Base-by-base conservation (phyloP, 2,888 invertebrate species). In the Andrena hattorfiana region DNA sequence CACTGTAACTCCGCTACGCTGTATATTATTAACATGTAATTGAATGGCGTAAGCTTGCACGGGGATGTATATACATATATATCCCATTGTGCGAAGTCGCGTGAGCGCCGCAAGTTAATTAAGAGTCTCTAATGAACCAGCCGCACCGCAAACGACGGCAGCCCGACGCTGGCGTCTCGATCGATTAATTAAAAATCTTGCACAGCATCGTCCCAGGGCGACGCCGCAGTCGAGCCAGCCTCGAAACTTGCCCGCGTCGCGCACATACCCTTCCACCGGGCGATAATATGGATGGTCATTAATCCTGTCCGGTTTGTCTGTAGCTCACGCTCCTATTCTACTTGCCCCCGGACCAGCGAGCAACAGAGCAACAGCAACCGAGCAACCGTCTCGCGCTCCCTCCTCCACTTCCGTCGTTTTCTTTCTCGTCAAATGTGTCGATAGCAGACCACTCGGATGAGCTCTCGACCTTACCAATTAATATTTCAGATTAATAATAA, bases 121-220 rank as follows among this genome's bases (percentile, higher is more conserved):
- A 94, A 94, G 93, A 93, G 92, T 92, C 92, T 93, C 93, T 93
- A 94, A 94, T 94, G 94, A 94, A 94, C 90, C 93, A 92, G 92
- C 92, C 92, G 91, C 90, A 89, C 91, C 92, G 91, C 93, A 92
- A 93, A 93, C 92, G 92, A 91, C 91, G 92, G 76, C 89, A 87
- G 89, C 89, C 77, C 91, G 89, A 90, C 90, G 90, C 91, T 90
- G 88, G 91, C 93, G 91, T 92, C 93, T 93, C 92, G 92, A 93
- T 93, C 93, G 91, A 93, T 93, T 92, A 91, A 93, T 93, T 92
- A 92, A 92, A 93, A 93, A 93, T 92, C 91, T 89, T 91, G 84
- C 88, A 87, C 88, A 87, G 89, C 91, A 89, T 89, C 85, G 83
- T 75, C 85, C 80, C 60, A 62, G 75, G 75, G 85, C 85, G 77